Evolutionary conservation across 2,888 invertebrate species (phyloP).

Genomic region (Cephus pygmeus): DNA sequence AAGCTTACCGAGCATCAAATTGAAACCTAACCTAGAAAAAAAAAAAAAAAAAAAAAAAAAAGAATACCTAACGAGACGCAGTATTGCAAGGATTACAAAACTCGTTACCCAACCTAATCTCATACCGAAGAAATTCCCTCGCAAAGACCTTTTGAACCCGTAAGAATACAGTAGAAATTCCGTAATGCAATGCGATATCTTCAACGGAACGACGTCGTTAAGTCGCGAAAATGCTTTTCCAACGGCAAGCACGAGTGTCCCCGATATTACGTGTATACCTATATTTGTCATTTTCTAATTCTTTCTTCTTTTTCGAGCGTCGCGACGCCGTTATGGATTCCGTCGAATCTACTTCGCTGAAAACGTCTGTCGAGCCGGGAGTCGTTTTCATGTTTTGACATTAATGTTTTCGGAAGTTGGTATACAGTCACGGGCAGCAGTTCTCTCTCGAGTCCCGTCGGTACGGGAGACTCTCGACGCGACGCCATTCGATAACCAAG

Average conservation of each 20-base stretch:
- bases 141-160: neutral
- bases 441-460: neutral
- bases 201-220: neutral
- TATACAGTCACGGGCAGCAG: neutral
- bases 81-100: neutral
- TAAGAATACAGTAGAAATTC: neutral
- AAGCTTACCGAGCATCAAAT: too few relatives aligned
- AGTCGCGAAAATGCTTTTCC: neutral
- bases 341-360: neutral
- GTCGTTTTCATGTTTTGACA: neutral
- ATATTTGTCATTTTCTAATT: neutral
- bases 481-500: neutral
- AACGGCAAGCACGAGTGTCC: neutral
- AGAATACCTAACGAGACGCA: neutral
- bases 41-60: too few relatives aligned
- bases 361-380: neutral
- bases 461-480: neutral
- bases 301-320: neutral
- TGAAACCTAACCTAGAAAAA: too few relatives aligned
- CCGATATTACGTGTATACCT: neutral
- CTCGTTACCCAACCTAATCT: neutral
- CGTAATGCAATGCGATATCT: neutral
- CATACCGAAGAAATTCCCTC: neutral
- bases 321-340: neutral
- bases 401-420: neutral